Base-by-base conservation (phyloP, 1,140 invertebrate species). In the Drosophila lini region DNA sequence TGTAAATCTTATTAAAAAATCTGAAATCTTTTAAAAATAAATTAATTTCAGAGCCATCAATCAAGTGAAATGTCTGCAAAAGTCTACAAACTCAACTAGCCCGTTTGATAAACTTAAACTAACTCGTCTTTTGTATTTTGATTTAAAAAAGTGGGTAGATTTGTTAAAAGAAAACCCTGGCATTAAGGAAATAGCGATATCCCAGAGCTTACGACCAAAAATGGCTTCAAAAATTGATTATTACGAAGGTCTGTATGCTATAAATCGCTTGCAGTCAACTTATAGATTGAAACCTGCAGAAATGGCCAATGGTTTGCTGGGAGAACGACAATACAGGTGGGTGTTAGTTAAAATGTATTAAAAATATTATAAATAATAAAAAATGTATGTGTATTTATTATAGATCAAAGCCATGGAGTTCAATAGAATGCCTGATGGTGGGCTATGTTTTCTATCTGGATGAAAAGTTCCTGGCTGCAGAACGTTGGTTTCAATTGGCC, bases 401-500 rank as follows among this genome's bases (percentile, higher is more conserved):
- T 13, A 67, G 67, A 25, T 34, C 5, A 19, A 55, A 53, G 3
- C 19, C 52, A 10, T 55, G 61, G 31, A 40, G 48, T 22, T 10
- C 40, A n/a, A 1, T 55, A n/a, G 67, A 70, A 2, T 65, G 61
- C 19, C 9, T 70, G 2, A 47, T 32, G 38, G 11, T 47, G 3
- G 67, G 67, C 32, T 42, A 25, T 32, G 13, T 22, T 16, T 7
- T 16, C 22, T 65, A 70, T 34, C 0, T 70, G 13, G 40, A 70
- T 16, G 38, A 70, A 32, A 36, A 65, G 0, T 70, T 55, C 6
- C 22, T 25, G 7, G 22, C 25, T 0, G 61, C 67, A 0, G 67
- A 70, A 45, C 48, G 25, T 32, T 70, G 67, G 67, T 65, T 70
- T 22, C n/a, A 45, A n/a, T 15, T 70, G 25, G 67, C 67, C 2